Conservation (phyloP, 2,113 vertebrate species). For the Sceloporus undulatus region DNA sequence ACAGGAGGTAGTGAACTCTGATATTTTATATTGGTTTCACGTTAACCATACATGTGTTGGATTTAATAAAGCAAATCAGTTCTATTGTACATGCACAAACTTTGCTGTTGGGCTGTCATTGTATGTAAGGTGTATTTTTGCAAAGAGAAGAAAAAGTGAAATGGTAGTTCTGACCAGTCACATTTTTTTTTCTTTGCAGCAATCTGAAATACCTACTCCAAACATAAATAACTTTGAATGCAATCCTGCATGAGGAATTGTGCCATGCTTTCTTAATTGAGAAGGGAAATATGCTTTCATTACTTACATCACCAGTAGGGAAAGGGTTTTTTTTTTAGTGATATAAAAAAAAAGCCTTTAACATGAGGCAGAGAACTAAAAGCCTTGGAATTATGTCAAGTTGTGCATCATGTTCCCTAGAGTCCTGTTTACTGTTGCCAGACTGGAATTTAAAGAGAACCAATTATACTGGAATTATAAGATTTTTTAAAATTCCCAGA, state of each 20-base stretch:
- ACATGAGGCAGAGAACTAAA: neutral
- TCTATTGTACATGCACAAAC: fast-evolving
- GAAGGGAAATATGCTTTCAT: slow-evolving; percentile 34
- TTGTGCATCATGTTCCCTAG: neutral
- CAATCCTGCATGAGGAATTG: slow-evolving; percentile 32
- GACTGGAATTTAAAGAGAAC: neutral
- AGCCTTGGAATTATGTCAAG: slow-evolving; percentile 23
- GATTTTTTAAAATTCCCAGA: no score
- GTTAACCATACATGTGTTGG: neutral
- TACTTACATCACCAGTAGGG: slow-evolving; percentile 48
- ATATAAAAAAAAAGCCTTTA: slow-evolving; percentile 17
- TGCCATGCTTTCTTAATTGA: slow-evolving; percentile 27
- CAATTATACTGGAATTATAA: neutral
- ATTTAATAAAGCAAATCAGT: neutral
- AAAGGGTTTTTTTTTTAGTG: slow-evolving; percentile 34
- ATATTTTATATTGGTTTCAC: no score
- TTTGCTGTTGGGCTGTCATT: neutral
- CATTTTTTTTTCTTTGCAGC: slow-evolving; percentile 4
- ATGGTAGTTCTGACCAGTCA: neutral
- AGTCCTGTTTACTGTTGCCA: neutral
- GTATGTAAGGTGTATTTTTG: neutral
- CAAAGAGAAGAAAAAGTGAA: neutral
- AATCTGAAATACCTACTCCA: slow-evolving; percentile 25
- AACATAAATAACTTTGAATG: slow-evolving; percentile 40
- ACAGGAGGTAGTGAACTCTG: no score